These are phyloP conservation scores for Characodon lateralis DNA, from an alignment of 2,797 vertebrate species.

Conservation along the genomic window DNA sequence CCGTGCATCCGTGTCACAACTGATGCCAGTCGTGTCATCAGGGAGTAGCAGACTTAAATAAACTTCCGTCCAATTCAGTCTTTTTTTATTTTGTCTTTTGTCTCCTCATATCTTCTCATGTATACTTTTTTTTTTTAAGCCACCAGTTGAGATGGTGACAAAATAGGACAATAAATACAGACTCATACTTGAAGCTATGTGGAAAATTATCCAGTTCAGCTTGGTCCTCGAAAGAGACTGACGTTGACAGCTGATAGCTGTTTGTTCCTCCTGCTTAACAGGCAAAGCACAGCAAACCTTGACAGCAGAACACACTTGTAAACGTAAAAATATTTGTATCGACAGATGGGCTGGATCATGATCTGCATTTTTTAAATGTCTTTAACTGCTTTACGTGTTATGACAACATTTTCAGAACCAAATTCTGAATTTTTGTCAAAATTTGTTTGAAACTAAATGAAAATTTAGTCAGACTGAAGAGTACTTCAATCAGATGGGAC, in stretches of 20 bases:
- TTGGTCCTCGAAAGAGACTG: not conserved
- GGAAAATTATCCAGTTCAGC: not conserved
- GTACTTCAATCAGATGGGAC: not conserved
- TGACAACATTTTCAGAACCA: not conserved
- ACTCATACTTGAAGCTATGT: not conserved
- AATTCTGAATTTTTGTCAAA: not conserved
- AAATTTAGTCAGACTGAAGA: too few species aligned
- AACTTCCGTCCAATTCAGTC: not conserved
- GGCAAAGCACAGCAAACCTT: not conserved
- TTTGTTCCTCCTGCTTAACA: constrained; percentile 3
- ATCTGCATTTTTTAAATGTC: not conserved
- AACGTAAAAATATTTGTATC: not conserved
- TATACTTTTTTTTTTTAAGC: not conserved
- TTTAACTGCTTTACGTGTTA: not conserved
- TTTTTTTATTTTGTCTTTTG: not conserved
- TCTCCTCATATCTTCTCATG: not conserved
- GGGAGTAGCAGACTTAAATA: not conserved
- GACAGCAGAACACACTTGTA: too few species aligned
- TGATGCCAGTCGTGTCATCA: constrained; percentile 1
- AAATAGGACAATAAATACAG: not conserved
- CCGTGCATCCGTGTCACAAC: not conserved
- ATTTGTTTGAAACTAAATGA: too few species aligned
- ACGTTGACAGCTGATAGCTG: not conserved
- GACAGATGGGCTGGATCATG: not conserved
- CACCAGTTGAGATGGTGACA: not conserved